These are phyloP conservation scores for Gymnogyps californianus DNA, from an alignment of 2,113 vertebrate species.

Conservation along the genomic window DNA sequence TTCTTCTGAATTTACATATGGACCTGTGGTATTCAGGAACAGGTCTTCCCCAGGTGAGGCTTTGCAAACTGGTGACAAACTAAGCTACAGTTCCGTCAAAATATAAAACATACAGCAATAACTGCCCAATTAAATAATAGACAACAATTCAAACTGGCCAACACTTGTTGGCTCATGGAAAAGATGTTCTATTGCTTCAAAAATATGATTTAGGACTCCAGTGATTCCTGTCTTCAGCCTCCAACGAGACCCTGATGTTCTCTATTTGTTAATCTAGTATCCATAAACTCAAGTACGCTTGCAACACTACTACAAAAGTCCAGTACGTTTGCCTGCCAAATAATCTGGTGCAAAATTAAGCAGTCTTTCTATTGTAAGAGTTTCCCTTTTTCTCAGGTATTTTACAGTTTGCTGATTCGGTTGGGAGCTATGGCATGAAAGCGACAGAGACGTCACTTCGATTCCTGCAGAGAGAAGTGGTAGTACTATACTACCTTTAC, in stretches of 20 bases:
- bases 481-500: neutral
- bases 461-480: neutral
- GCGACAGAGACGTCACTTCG: neutral
- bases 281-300: neutral
- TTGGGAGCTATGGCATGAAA: neutral
- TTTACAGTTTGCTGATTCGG: neutral
- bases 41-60: constrained; percentile 32
- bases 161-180: neutral
- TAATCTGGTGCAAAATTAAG: neutral
- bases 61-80: constrained; percentile 51
- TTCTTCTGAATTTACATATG: constrained; percentile 62
- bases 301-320: neutral
- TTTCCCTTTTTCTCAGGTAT: neutral
- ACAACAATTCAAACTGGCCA: neutral
- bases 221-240: neutral
- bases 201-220: neutral
- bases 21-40: constrained; percentile 33
- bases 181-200: neutral
- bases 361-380: neutral
- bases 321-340: neutral
- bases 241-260: neutral
- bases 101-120: neutral
- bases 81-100: constrained; percentile 30
- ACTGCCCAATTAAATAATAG: neutral
- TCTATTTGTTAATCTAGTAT: neutral